Percentiles rank a stretch among this genome's conserved stretches.
Conservation (phyloP, 2,888 invertebrate species). For the Nebria salina region DNA sequence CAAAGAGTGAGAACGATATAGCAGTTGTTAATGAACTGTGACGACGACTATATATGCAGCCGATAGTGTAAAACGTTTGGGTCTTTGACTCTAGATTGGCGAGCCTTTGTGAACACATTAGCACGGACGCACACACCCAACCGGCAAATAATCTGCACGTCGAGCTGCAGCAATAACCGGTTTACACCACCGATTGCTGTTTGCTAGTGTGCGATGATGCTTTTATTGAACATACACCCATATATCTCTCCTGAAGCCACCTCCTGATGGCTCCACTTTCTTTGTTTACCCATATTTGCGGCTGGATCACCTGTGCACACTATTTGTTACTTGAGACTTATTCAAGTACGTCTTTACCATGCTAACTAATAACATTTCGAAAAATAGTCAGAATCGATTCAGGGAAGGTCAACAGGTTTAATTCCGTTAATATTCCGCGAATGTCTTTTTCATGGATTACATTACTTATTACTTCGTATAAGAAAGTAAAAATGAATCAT, state of each 20-base stretch:
- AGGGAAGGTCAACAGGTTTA: no score
- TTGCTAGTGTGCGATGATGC: not conserved
- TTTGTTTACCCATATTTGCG: not conserved
- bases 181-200: not conserved
- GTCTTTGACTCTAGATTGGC: not conserved
- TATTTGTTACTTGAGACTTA: not conserved
- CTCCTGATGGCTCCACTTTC: not conserved
- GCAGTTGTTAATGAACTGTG: conserved; percentile 1
- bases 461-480: no score
- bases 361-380: no score
- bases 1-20: not conserved
- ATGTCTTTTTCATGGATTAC: no score
- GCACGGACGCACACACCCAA: not conserved
- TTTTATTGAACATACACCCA: not conserved
- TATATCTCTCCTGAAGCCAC: not conserved
- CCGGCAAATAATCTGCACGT: no score
- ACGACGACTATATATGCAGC: not conserved
- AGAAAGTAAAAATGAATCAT: no score
- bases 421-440: no score
- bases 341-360: not conserved
- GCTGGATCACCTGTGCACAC: not conserved
- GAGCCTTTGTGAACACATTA: not conserved
- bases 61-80: not conserved
- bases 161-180: not conserved
- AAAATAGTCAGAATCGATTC: no score